Evolutionary conservation across 1,140 invertebrate genomes (phyloP), one percentile per base, ranked within the genome.

Genomic region (Panulirus ornatus): DNA sequence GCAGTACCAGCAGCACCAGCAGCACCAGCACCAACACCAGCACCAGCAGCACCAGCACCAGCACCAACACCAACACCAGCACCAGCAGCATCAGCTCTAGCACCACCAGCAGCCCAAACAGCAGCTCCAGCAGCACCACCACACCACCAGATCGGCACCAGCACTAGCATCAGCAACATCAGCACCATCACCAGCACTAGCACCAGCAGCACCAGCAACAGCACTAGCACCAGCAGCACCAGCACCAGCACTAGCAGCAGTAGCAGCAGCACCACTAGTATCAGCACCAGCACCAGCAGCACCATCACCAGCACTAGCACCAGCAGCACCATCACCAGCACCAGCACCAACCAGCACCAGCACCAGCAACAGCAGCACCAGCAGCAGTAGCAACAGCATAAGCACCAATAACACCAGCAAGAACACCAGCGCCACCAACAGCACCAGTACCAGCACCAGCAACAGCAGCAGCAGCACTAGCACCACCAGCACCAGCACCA

Each of bases 141-240:
- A 36, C 75, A 78, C 34, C 75, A 78, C 75, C 75, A 78, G 34
- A 14, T 34, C 8, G 14, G 14, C 30, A 8, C 8, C 38, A 14
- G 30, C 14, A 71, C 70, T 27, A 71, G 70, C 70, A 71, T 27
- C 70, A 71, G 70, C 70, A 71, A 27, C 75, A 78, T 36, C 75
- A 78, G 75, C 75, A 78, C 75, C 75, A 78, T 14, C 75, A 78
- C 30, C 75, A 78, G 75, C 75, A 78, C 75, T 11, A 78, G 34
- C 40, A 78, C 34, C 75, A 78, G 34, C 75, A 78, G 8, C 75
- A 78, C 34, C 75, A 78, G 40, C 75, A 73, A 9, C 70, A 73
- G n/a, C n/a, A n/a, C n/a, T n/a, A n/a, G n/a, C n/a, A n/a, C n/a
- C n/a, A n/a, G n/a, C n/a, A n/a, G n/a, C 16, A 73, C 9, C 70